Percentiles rank a stretch among this genome's conserved stretches.
Conservation (phyloP, 2,888 invertebrate species). For the Drosophila recens region DNA sequence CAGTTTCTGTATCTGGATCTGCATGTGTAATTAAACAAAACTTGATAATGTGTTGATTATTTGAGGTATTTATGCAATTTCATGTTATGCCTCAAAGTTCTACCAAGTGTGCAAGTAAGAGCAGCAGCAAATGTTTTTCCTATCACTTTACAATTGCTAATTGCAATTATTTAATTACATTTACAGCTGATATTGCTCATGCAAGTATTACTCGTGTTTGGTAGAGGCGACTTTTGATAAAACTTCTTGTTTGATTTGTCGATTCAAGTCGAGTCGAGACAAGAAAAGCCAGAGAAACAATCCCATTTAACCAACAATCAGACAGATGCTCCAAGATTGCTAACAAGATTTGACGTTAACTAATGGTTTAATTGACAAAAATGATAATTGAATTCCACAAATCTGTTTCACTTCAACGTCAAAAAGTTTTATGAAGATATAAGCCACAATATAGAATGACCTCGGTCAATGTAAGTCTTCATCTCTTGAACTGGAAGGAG, state of each 20-base stretch:
- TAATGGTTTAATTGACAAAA: conserved; percentile 34
- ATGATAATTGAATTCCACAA: conserved; percentile 31
- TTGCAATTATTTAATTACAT: conserved; percentile 73
- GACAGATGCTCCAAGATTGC: conserved; percentile 23
- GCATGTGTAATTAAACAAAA: conserved; percentile 73
- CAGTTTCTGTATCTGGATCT: conserved; percentile 28
- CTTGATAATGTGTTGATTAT: conserved; percentile 77
- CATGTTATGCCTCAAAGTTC: conserved; percentile 16
- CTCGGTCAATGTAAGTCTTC: neutral
- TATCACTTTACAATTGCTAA: conserved; percentile 36
- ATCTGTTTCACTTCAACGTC: conserved; percentile 9
- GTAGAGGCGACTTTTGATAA: neutral
- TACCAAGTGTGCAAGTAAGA: conserved; percentile 1
- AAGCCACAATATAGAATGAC: neutral
- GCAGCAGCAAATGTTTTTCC: conserved; percentile 28
- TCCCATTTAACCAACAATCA: conserved; percentile 7
- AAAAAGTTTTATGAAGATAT: conserved; percentile 11
- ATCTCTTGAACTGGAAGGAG: neutral
- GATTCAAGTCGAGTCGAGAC: conserved; percentile 3
- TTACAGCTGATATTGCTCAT: conserved; percentile 33
- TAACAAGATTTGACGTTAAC: conserved; percentile 35
- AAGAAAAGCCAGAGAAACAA: conserved; percentile 21
- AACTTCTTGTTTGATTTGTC: neutral
- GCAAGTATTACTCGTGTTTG: neutral
- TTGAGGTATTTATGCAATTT: conserved; percentile 69